Percentiles rank a stretch among this genome's conserved stretches.
Evolutionary conservation across 37 sponge, comb jelly and placozoan genomes (phyloP).

Genomic region (Cliona cf. orientalis): DNA sequence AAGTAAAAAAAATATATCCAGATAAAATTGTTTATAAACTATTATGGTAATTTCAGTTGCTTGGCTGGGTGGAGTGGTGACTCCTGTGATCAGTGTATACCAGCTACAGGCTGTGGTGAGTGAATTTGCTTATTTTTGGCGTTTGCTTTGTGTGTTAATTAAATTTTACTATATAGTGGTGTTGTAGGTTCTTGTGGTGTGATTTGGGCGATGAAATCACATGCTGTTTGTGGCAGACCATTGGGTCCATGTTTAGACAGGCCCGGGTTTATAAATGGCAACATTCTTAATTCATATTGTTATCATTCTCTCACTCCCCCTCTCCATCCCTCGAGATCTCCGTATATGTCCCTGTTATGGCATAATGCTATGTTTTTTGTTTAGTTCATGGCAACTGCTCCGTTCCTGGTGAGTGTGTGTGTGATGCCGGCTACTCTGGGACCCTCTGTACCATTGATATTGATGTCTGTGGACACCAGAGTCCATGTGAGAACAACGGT

Average conservation of each 20-base stretch:
- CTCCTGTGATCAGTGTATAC: slow-evolving; percentile 43
- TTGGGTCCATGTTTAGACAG: no score
- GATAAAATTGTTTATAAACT: no score
- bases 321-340: no score
- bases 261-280: no score
- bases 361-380: not conserved
- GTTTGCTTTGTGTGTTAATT: not conserved
- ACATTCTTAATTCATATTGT: no score
- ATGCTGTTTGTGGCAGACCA: no score
- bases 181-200: no score
- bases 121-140: not conserved
- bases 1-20: not conserved
- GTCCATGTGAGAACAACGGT: slow-evolving; percentile 60
- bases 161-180: no score
- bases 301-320: no score
- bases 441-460: slow-evolving; percentile 40
- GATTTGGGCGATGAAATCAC: no score
- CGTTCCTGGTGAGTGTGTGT: slow-evolving; percentile 30
- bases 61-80: slow-evolving; percentile 45
- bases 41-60: slow-evolving; percentile 44
- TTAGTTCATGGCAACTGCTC: slow-evolving; percentile 39
- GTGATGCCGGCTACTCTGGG: slow-evolving; percentile 52
- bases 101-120: slow-evolving; percentile 41
- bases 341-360: not conserved
- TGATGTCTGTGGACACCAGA: slow-evolving; percentile 59